Conservation (phyloP, 1,140 invertebrate genomes). For the Drosophila ambigua region DNA sequence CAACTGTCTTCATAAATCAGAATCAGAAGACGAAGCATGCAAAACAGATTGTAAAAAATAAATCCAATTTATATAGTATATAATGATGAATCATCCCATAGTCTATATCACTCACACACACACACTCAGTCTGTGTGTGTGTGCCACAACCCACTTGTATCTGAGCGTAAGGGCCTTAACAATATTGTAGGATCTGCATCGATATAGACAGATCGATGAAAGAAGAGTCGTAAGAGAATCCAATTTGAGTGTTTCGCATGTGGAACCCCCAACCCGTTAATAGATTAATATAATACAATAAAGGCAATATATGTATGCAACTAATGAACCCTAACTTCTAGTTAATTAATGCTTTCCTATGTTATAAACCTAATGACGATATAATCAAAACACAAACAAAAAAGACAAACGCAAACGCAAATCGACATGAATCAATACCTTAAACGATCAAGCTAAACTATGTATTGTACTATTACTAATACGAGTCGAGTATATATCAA, state of each 20-base stretch:
- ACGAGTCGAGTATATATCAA: constrained; percentile 47
- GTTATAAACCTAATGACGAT: constrained; percentile 74
- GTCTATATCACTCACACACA: constrained; percentile 21
- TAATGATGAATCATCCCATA: constrained; percentile 26
- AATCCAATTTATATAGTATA: constrained; percentile 28
- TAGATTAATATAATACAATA: constrained; percentile 59
- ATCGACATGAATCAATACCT: constrained; percentile 49
- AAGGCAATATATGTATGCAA: constrained; percentile 63
- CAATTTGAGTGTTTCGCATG: constrained; percentile 50
- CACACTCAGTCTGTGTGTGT: constrained; percentile 1
- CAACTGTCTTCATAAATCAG: constrained; percentile 36
- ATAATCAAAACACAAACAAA: constrained; percentile 73
- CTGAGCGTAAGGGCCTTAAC: constrained; percentile 77
- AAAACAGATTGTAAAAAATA: constrained; percentile 46
- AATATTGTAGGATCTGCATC: constrained; percentile 56
- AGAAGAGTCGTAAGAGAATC: constrained; percentile 6
- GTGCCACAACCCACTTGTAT: constrained; percentile 64
- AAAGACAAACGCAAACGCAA: constrained; percentile 53
- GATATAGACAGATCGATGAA: constrained; percentile 46
- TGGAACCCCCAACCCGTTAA: constrained; percentile 51
- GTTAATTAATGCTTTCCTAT: constrained; percentile 80
- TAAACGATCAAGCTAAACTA: constrained; percentile 53
- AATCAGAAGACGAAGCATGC: constrained; percentile 37
- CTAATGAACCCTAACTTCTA: constrained; percentile 62
- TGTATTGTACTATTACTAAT: constrained; percentile 60